Evolutionary conservation across 2,113 vertebrate species (phyloP).

Genomic region (Carassius auratus): DNA sequence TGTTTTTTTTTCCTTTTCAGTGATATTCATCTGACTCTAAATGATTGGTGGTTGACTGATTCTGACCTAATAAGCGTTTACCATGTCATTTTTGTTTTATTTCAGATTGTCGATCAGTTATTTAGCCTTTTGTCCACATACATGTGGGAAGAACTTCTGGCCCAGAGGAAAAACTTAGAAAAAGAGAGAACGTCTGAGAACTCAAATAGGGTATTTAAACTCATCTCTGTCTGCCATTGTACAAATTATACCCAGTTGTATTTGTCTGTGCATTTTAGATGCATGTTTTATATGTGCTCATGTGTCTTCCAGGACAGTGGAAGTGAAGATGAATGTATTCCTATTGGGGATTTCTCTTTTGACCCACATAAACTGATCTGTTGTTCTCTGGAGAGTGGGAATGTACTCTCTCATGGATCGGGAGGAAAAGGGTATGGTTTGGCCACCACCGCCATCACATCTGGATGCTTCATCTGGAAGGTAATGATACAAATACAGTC

Average conservation of each 20-base stretch:
- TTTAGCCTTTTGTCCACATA: slow-evolving; percentile 77
- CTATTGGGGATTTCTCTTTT: slow-evolving; percentile 82
- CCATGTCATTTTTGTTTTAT: not conserved
- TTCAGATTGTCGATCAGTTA: slow-evolving; percentile 78
- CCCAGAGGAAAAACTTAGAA: slow-evolving; percentile 59
- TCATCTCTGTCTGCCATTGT: not conserved
- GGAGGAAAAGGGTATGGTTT: slow-evolving; percentile 82
- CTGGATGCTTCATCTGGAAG: slow-evolving; percentile 83
- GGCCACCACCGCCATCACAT: slow-evolving; percentile 79
- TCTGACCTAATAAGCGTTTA: not conserved
- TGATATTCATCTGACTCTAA: not conserved
- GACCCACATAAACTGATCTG: slow-evolving; percentile 80
- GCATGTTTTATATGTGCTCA: not conserved
- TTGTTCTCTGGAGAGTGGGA: slow-evolving; percentile 79
- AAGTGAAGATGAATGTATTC: slow-evolving; percentile 78
- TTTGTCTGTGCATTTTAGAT: not conserved
- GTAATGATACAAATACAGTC: slow-evolving; percentile 53
- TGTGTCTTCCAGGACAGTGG: slow-evolving; percentile 63
- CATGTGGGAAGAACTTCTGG: slow-evolving; percentile 81
- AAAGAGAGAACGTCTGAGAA: slow-evolving; percentile 59
- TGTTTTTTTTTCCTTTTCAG: not conserved
- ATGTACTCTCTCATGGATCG: slow-evolving; percentile 78
- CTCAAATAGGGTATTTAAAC: slow-evolving; percentile 64
- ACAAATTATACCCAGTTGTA: not conserved
- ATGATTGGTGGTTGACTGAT: not conserved